Percentiles rank a stretch among this genome's conserved stretches.
These are phyloP conservation scores for Phoeniculus purpureus DNA, from an alignment of 2,797 vertebrate species.

Conservation along the genomic window DNA sequence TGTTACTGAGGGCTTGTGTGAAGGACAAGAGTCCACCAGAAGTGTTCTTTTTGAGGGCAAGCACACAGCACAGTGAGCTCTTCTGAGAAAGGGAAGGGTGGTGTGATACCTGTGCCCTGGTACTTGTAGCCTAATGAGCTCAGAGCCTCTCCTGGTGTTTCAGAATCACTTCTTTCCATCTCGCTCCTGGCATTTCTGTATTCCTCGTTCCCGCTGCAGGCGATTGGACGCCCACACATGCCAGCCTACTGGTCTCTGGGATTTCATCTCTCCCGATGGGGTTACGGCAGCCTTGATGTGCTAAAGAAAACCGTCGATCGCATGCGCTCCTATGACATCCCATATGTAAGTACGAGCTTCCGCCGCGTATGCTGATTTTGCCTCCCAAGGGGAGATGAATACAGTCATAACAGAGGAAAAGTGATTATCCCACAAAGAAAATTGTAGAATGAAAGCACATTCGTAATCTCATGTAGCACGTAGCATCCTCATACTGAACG, in stretches of 20 bases:
- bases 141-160: background rate
- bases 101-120: background rate
- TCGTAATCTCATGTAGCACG: background rate
- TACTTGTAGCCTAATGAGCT: background rate
- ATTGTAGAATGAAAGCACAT: background rate
- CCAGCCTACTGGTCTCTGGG: slow-evolving; percentile 71
- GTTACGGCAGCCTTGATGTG: slow-evolving; percentile 28
- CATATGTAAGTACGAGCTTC: slow-evolving; percentile 6
- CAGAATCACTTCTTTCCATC: background rate
- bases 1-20: background rate
- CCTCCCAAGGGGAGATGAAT: background rate
- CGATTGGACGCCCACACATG: slow-evolving; percentile 58
- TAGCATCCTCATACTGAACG: background rate
- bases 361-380: background rate
- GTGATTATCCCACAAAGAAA: background rate
- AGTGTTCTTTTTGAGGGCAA: background rate
- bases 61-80: background rate
- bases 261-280: slow-evolving; percentile 65
- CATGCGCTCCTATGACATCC: slow-evolving; percentile 50
- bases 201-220: slow-evolving; percentile 9
- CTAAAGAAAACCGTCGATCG: background rate
- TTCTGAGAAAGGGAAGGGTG: background rate
- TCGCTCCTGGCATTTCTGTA: background rate
- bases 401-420: background rate
- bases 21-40: background rate